phyloP scores from a whole-genome alignment of 2,113 vertebrate genomes.

The Nerophis ophidion region DNA sequence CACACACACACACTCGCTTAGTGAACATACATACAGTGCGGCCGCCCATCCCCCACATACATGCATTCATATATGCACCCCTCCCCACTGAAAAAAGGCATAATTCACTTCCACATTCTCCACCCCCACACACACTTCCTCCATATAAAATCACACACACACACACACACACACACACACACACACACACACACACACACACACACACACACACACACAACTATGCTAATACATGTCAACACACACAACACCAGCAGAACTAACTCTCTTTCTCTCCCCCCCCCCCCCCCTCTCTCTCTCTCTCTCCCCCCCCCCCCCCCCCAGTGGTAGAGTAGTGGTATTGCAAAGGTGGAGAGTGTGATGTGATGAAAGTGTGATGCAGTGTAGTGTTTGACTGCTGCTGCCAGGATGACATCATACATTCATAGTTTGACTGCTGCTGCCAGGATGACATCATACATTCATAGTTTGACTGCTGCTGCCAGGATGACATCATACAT shows the following conservation, averaged over 20 bases:
- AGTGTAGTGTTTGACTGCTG: conserved; percentile 48
- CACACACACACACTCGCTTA: conserved; percentile 42
- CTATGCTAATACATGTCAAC: not conserved
- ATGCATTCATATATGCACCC: conserved; percentile 60
- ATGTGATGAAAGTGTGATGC: conserved; percentile 45
- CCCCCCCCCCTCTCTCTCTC: no score
- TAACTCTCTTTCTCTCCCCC: no score
- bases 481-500: no score
- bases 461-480: no score
- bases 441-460: no score
- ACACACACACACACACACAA: conserved; percentile 7
- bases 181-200: conserved; percentile 19
- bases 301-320: not conserved
- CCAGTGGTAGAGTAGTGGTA: conserved; percentile 23
- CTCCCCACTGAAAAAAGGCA: conserved; percentile 64
- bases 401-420: conserved; percentile 63
- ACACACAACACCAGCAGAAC: not conserved
- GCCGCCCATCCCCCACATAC: conserved; percentile 56
- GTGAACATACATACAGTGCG: conserved; percentile 55
- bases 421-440: no score
- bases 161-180: conserved; percentile 22
- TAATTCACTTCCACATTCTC: conserved; percentile 67
- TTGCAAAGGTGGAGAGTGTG: conserved; percentile 33
- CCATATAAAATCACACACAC: conserved; percentile 49
- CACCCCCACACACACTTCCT: conserved; percentile 62